Percentiles rank a stretch among this genome's conserved stretches.
These are phyloP conservation scores for Seira musarum DNA, from an alignment of 2,888 invertebrate genomes.

Conservation along the genomic window DNA sequence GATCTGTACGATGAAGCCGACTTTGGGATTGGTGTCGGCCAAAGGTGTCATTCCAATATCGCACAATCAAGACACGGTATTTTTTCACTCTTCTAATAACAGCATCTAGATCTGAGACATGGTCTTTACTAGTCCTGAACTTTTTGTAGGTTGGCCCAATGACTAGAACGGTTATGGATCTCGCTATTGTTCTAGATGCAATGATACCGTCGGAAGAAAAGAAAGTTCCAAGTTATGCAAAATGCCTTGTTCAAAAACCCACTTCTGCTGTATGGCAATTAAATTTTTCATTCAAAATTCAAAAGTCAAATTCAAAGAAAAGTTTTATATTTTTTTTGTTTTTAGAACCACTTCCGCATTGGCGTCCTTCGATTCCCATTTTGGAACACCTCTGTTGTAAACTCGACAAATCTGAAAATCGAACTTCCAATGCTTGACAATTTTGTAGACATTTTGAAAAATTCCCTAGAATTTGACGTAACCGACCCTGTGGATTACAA, in stretches of 20 bases:
- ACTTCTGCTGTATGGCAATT: not conserved
- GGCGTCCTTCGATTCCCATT: constrained; percentile 43
- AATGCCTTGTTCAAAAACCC: constrained; percentile 10
- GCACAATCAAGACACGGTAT: constrained; percentile 60
- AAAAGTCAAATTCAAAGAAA: not conserved
- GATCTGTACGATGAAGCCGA: constrained; percentile 52
- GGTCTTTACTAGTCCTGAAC: constrained; percentile 38
- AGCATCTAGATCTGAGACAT: constrained; percentile 30
- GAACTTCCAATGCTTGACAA: constrained; percentile 27
- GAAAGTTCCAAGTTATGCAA: constrained; percentile 6
- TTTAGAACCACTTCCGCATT: constrained; percentile 35
- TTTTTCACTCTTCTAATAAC: not conserved
- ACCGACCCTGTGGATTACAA: constrained; percentile 6
- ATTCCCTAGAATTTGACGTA: not conserved
- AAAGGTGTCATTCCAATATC: constrained; percentile 55
- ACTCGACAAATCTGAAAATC: not conserved
- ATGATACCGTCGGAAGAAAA: constrained; percentile 11
- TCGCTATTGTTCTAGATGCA: constrained; percentile 39
- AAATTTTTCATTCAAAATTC: not conserved
- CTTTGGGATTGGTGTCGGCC: constrained; percentile 41
- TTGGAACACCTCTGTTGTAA: constrained; percentile 29
- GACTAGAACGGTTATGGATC: constrained; percentile 44
- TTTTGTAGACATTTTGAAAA: not conserved
- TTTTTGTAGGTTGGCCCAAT: constrained; percentile 57
- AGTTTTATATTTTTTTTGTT: not conserved